Evolutionary conservation across 2,113 vertebrate genomes (phyloP).

Genomic region (Ictalurus furcatus): DNA sequence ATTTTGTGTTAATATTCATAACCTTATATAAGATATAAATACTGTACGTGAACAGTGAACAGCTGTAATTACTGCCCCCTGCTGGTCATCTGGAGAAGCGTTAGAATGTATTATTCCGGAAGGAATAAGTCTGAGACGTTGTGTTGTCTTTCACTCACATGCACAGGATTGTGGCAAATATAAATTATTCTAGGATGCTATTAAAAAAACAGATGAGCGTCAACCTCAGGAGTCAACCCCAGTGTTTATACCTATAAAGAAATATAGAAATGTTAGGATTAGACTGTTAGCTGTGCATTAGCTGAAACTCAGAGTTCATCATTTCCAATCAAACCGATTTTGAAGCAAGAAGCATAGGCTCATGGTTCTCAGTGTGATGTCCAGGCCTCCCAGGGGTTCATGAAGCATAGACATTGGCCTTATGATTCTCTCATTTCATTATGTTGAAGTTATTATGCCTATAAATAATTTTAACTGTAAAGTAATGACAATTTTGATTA

Average conservation of each 20-base stretch:
- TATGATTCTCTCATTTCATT: too few relatives aligned
- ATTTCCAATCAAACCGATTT: neutral
- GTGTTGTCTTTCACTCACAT: neutral
- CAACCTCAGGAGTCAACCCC: too few relatives aligned
- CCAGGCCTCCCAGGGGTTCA: too few relatives aligned
- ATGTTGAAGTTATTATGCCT: too few relatives aligned
- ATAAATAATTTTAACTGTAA: neutral
- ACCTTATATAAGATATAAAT: neutral
- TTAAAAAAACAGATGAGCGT: neutral
- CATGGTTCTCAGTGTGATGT: neutral
- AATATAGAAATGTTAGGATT: neutral
- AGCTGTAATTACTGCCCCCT: neutral
- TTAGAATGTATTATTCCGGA: neutral
- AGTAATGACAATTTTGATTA: neutral
- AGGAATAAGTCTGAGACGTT: neutral
- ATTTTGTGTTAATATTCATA: neutral
- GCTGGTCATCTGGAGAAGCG: neutral
- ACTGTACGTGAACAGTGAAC: neutral
- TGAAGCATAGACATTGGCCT: too few relatives aligned
- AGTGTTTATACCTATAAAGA: too few relatives aligned
- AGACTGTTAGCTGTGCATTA: neutral
- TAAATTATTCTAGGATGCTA: neutral
- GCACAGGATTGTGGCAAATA: neutral
- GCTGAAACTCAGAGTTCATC: neutral
- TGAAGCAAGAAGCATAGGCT: neutral